Conservation (phyloP, 2,113 vertebrate species). For the Macquaria ambigua region DNA sequence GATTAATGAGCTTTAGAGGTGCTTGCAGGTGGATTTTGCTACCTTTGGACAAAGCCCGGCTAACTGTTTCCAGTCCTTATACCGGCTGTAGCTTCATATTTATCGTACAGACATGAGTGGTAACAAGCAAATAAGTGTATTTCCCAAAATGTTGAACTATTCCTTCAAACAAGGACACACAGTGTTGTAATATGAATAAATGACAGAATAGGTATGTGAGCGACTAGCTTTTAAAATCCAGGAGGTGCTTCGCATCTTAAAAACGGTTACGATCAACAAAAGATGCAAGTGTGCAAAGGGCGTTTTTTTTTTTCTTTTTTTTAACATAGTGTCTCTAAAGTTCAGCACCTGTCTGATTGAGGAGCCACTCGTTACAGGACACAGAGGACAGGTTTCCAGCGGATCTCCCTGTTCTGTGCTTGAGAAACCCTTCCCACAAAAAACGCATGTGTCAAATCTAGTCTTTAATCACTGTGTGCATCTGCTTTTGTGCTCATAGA, state of each 20-base stretch:
- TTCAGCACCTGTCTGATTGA: constrained; percentile 68
- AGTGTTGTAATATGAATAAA: constrained; percentile 20
- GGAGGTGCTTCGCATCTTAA: constrained; percentile 50
- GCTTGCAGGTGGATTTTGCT: neutral
- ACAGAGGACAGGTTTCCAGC: constrained; percentile 57
- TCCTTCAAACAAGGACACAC: constrained; percentile 21
- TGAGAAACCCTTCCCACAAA: constrained; percentile 53
- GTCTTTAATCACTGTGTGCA: constrained; percentile 65
- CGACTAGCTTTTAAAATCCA: constrained; percentile 9
- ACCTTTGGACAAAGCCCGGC: neutral
- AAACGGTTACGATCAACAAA: constrained; percentile 43
- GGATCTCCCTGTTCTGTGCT: constrained; percentile 64
- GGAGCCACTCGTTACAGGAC: constrained; percentile 56
- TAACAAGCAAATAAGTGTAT: neutral
- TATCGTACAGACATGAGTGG: neutral
- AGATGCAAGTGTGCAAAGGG: constrained; percentile 68
- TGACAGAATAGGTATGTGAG: neutral
- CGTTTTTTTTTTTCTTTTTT: neutral
- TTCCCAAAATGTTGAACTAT: neutral
- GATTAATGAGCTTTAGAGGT: neutral
- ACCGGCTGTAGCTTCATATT: constrained; percentile 16
- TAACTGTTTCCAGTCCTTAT: neutral
- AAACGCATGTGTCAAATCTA: constrained; percentile 51
- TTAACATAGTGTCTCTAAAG: constrained; percentile 65
- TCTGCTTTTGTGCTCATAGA: constrained; percentile 81